Evolutionary conservation across 53 echinoderm and acorn worm species (phyloP), one percentile per base, ranked within the genome.

Genomic region (Mesocentrotus franciscanus): DNA sequence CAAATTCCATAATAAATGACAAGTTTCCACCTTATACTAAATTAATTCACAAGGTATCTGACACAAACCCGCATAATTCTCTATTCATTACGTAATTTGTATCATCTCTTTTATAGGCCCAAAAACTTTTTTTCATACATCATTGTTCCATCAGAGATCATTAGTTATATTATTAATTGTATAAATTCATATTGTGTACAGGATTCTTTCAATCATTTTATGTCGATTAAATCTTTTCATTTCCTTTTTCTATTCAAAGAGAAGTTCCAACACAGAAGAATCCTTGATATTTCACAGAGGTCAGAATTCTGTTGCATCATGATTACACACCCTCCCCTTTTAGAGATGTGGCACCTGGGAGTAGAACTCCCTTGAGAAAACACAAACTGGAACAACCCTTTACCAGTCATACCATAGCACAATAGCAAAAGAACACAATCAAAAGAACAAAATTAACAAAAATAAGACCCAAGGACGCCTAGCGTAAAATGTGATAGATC

Each of bases 401-500:
- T 85, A 35, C 35, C 27, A 87, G 27, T 87, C 58, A 58, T 85
- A n/a, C 87, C 24, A 60, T 56, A 90, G 85, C 94, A 96, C 78
- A 72, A 72, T 26, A 90, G 56, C 57, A 78, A 85, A 93, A 59
- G 72, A 81, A 66, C 92, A 95, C 68, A 78, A 78, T 26, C 66
- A 22, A 55, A 10, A 39, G 55, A 92, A 95, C 6, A 15, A 68
- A 32, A 90, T 33, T 60, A 39, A 89, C 56, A 17, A 55, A 89
- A 26, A 85, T 32, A 84, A 83, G 59, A 33, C 29, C 18, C 39
- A 84, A 60, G 84, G 85, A 93, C 20, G 4, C 10, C 75, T 10
- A 9, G 26, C 10, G 27, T 33, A 81, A 58, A 42, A 58, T 59
- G 87, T 87, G 59, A 59, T 87, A 58, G 57, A 87, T 87, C 49